These are phyloP conservation scores for Azemiops feae DNA, from an alignment of 2,113 vertebrate species.

Conservation along the genomic window DNA sequence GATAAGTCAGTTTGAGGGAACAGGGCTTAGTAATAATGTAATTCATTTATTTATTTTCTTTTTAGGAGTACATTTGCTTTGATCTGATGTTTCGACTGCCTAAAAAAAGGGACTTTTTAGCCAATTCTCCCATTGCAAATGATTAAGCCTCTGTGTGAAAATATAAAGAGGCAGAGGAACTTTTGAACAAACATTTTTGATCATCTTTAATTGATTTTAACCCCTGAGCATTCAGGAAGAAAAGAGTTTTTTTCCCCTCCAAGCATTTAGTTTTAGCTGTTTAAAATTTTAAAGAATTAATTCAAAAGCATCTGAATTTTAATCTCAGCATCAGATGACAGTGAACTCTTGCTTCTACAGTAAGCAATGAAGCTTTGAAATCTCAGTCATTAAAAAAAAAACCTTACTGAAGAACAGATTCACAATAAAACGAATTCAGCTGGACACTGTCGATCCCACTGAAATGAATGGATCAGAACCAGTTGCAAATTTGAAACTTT, in stretches of 20 bases:
- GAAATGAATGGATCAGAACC: not conserved
- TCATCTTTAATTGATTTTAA: constrained; percentile 25
- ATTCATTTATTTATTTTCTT: not conserved
- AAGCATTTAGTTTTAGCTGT: constrained; percentile 28
- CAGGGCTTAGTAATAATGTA: constrained; percentile 15
- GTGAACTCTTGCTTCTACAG: not conserved
- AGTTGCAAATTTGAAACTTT: not conserved
- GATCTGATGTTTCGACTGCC: constrained; percentile 22
- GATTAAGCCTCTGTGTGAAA: constrained; percentile 24
- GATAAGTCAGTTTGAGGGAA: constrained; percentile 29
- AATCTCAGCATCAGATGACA: not conserved
- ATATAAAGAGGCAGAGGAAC: constrained; percentile 27
- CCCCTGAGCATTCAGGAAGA: constrained; percentile 7
- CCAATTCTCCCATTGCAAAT: constrained; percentile 29
- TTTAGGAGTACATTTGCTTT: constrained; percentile 27
- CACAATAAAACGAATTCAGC: not conserved
- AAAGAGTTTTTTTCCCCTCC: constrained; percentile 9
- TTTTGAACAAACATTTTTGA: constrained; percentile 28
- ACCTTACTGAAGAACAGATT: not conserved
- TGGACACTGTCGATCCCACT: not conserved
- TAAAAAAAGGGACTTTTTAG: constrained; percentile 25
- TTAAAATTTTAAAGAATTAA: constrained; percentile 29
- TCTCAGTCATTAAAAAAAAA: not conserved
- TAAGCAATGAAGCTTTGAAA: constrained; percentile 19
- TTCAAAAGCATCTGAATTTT: constrained; percentile 19